phyloP scores from a whole-genome alignment of 2,888 invertebrate species.

The Hyposoter didymator region DNA sequence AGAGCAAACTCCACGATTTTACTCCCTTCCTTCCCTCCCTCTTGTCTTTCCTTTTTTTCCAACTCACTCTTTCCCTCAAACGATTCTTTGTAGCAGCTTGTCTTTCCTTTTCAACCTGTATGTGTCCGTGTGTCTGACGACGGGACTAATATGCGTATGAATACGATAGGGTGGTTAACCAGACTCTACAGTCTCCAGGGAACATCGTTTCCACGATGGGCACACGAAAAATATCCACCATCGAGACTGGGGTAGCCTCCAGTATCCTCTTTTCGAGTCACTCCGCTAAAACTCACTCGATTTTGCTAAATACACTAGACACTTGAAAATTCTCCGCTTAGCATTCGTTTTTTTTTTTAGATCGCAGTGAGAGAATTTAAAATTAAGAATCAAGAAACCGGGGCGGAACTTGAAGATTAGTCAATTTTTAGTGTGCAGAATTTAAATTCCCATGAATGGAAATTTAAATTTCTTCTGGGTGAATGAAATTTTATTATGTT shows the following conservation, averaged over 20 bases:
- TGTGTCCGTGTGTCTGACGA: background rate
- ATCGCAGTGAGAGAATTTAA: too few species aligned
- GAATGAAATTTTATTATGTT: too few species aligned
- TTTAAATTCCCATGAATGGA: too few species aligned
- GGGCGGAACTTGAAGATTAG: too few species aligned
- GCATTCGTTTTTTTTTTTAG: too few species aligned
- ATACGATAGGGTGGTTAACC: conserved; percentile 24
- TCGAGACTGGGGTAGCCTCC: background rate
- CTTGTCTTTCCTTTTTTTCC: background rate
- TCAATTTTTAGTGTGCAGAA: too few species aligned
- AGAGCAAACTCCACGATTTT: conserved; percentile 22
- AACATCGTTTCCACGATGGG: conserved; percentile 1
- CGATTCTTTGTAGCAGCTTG: background rate
- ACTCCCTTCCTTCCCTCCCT: background rate
- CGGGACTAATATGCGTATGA: background rate
- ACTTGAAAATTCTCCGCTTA: background rate
- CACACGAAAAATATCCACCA: background rate
- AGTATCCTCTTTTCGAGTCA: background rate
- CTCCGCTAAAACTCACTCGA: background rate
- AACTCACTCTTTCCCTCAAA: background rate
- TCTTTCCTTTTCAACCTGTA: background rate
- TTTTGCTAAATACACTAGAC: background rate
- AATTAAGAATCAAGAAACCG: too few species aligned
- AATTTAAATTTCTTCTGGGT: too few species aligned
- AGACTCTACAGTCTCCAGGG: conserved; percentile 19